Conservation (phyloP, 2,888 invertebrate genomes). For the Latheticus oryzae region DNA sequence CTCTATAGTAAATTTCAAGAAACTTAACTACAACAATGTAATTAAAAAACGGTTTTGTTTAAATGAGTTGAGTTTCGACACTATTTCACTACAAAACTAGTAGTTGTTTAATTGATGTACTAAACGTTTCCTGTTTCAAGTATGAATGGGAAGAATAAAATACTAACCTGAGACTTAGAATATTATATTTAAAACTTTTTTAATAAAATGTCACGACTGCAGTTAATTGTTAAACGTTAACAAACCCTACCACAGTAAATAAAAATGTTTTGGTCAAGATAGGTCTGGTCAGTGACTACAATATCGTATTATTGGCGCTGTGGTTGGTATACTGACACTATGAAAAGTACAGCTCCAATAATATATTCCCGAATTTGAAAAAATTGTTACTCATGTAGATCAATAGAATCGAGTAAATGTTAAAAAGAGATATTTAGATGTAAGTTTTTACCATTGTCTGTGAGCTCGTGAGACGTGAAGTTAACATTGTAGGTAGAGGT, state of each 20-base stretch:
- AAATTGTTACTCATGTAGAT: conserved; percentile 33
- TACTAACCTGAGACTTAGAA: conserved; percentile 35
- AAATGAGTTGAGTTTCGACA: conserved; percentile 11
- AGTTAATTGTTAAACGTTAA: too few species aligned
- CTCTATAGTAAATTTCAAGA: conserved; percentile 7
- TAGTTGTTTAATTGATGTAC: conserved; percentile 14
- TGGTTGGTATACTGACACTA: not conserved
- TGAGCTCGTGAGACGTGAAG: conserved; percentile 63
- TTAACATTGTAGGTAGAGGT: conserved; percentile 61
- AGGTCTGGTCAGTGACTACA: too few species aligned
- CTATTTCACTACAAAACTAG: conserved; percentile 23
- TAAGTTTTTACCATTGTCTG: conserved; percentile 62
- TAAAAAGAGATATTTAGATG: conserved; percentile 42
- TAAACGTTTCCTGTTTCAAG: conserved; percentile 25
- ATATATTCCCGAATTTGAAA: conserved; percentile 4
- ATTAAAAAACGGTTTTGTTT: conserved; percentile 19
- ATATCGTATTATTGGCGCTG: conserved; percentile 9
- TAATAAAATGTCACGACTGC: conserved; percentile 30
- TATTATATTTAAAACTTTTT: conserved; percentile 2
- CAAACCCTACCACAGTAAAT: too few species aligned
- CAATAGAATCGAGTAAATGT: conserved; percentile 32
- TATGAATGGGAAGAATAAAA: conserved; percentile 22
- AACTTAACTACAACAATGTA: not conserved
- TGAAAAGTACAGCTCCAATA: not conserved
- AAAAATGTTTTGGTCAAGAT: too few species aligned